Evolutionary conservation across 2,888 invertebrate genomes (phyloP).

Genomic region (Chymomyza amoena): DNA sequence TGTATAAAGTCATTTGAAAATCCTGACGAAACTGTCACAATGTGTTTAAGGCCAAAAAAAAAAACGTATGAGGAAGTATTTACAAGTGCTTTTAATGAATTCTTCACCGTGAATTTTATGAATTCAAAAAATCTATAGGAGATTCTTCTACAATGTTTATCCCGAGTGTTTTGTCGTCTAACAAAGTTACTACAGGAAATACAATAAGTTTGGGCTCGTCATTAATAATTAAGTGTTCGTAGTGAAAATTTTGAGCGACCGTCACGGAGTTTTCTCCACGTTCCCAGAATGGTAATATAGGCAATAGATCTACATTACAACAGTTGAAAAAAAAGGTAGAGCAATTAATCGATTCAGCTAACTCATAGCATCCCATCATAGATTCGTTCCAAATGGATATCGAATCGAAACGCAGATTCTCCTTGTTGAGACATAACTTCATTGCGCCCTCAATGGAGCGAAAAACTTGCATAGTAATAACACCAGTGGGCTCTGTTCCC

Average conservation of each 20-base stretch:
- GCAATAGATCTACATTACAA: conserved; percentile 31
- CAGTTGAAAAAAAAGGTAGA: conserved; percentile 42
- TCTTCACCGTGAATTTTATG: background rate
- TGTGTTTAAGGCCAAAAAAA: conserved; percentile 7
- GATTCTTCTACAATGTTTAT: background rate
- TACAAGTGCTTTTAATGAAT: background rate
- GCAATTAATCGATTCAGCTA: conserved; percentile 30
- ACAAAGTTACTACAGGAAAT: conserved; percentile 35
- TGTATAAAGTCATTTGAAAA: conserved; percentile 19
- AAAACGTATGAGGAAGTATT: conserved; percentile 24
- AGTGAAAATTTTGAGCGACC: conserved; percentile 34
- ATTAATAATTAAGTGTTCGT: conserved; percentile 35
- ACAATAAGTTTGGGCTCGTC: conserved; percentile 30
- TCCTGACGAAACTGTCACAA: conserved; percentile 12
- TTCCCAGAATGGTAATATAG: conserved; percentile 7
- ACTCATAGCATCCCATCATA: conserved; percentile 37
- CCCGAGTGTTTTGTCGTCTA: background rate
- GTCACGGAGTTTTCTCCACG: background rate
- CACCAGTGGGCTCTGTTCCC: conserved; percentile 28
- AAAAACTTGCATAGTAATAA: conserved; percentile 42
- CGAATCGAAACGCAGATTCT: conserved; percentile 3
- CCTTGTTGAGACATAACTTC: conserved; percentile 14
- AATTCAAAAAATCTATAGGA: conserved; percentile 40
- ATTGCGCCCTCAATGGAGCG: conserved; percentile 18
- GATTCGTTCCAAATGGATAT: conserved; percentile 44